Conservation (phyloP, 2,797 vertebrate genomes). For the Smutsia temminckii region DNA sequence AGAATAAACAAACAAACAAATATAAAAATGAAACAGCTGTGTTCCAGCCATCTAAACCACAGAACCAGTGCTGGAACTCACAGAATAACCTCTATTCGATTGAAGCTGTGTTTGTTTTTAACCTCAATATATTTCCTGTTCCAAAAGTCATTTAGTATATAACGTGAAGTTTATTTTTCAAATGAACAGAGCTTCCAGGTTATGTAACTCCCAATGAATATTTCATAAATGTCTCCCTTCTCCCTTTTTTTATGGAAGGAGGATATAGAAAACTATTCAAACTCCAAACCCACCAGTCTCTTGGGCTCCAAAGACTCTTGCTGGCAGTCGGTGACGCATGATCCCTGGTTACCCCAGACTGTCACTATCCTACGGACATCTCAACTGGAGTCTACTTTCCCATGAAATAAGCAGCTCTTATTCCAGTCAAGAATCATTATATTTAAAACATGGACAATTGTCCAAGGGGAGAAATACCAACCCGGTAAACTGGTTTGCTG, state of each 20-base stretch:
- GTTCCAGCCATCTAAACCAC: neutral
- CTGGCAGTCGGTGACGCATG: neutral
- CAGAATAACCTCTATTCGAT: neutral
- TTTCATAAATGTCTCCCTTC: neutral
- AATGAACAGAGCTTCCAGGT: conserved; percentile 6
- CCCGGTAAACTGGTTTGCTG: conserved; percentile 98
- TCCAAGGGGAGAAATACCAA: conserved; percentile 81
- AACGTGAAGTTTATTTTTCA: conserved; percentile 42
- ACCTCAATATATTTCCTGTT: neutral
- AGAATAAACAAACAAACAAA: conserved; percentile 25
- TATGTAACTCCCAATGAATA: neutral
- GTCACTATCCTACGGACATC: neutral
- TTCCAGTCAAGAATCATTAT: neutral
- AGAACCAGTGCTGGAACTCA: neutral
- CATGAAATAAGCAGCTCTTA: neutral
- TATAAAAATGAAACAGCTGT: neutral
- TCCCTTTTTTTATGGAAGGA: neutral
- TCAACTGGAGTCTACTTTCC: neutral
- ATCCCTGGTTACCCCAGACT: neutral
- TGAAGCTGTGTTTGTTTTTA: neutral
- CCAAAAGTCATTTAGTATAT: neutral
- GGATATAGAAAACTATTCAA: neutral
- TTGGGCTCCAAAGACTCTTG: neutral
- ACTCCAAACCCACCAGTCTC: neutral
- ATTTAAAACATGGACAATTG: conserved; percentile 28